Conservation (phyloP, 2,797 vertebrate species). For the Pantherophis alleghaniensis region DNA sequence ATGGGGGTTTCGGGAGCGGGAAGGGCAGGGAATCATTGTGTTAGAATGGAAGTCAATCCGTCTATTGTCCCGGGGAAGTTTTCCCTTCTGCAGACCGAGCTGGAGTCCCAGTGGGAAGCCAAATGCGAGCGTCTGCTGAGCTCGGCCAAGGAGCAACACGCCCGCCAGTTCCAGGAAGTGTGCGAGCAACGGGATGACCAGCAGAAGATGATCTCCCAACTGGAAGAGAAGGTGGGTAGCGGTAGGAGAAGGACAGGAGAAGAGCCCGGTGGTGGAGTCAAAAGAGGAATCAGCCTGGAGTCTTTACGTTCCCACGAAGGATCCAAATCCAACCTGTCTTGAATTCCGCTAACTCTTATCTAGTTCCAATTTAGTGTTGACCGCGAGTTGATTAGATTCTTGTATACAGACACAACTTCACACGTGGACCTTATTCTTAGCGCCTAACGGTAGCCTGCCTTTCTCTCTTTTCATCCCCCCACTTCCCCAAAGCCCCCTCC, state of each 20-base stretch:
- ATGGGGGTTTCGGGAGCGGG: not conserved
- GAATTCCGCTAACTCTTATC: too few species aligned
- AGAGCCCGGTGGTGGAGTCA: not conserved
- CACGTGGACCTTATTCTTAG: too few species aligned
- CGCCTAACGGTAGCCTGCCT: too few species aligned
- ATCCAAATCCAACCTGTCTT: too few species aligned
- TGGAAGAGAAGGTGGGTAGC: conserved; percentile 81
- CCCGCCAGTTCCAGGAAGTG: conserved; percentile 73
- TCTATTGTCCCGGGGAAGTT: conserved; percentile 63
- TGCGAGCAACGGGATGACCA: conserved; percentile 79
- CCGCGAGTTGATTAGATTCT: too few species aligned
- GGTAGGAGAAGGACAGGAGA: not conserved
- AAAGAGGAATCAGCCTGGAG: not conserved
- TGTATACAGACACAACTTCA: too few species aligned
- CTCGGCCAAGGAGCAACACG: conserved; percentile 77
- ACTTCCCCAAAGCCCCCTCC: not conserved
- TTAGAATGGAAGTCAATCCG: not conserved
- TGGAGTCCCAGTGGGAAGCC: conserved; percentile 84
- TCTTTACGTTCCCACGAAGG: not conserved
- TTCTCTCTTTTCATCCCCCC: too few species aligned
- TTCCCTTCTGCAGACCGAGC: conserved; percentile 80
- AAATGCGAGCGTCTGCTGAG: conserved; percentile 76
- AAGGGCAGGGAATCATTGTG: not conserved
- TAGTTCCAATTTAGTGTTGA: too few species aligned
- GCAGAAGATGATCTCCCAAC: conserved; percentile 73